These are phyloP conservation scores for Melanostoma mellinum DNA, from an alignment of 2,888 invertebrate genomes.

Conservation along the genomic window DNA sequence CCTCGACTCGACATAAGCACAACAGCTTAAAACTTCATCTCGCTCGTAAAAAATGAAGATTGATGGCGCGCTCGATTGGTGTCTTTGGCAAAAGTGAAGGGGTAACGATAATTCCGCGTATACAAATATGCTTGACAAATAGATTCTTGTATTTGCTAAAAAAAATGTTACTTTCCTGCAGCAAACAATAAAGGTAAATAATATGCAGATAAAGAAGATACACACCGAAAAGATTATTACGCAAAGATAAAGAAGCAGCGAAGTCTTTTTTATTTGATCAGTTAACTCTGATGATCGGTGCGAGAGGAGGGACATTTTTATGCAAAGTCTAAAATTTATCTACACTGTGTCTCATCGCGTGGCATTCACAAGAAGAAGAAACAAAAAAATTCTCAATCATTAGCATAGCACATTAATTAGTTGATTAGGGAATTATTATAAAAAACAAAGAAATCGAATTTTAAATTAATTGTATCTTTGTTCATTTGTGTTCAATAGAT, in stretches of 20 bases:
- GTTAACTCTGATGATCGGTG: constrained; percentile 18
- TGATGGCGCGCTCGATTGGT: constrained; percentile 44
- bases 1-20: constrained; percentile 8
- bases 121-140: constrained; percentile 61
- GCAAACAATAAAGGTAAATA: constrained; percentile 42
- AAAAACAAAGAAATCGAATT: constrained; percentile 65
- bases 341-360: constrained; percentile 3
- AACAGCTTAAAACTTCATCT: constrained; percentile 3
- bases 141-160: constrained; percentile 62
- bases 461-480: constrained; percentile 59
- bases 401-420: constrained; percentile 67
- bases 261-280: constrained; percentile 6
- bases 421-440: constrained; percentile 18
- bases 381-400: constrained; percentile 50
- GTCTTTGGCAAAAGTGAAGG: constrained; percentile 52
- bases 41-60: constrained; percentile 53
- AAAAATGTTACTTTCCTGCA: constrained; percentile 57
- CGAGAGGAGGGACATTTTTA: constrained; percentile 37
- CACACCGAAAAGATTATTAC: constrained; percentile 7
- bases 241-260: constrained; percentile 22
- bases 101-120: constrained; percentile 29
- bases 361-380: background rate
- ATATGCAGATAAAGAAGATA: constrained; percentile 32
- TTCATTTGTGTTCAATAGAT: background rate
- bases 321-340: constrained; percentile 40